These are phyloP conservation scores for Hafferia zeledoni DNA, from an alignment of 2,797 vertebrate species.

Conservation along the genomic window DNA sequence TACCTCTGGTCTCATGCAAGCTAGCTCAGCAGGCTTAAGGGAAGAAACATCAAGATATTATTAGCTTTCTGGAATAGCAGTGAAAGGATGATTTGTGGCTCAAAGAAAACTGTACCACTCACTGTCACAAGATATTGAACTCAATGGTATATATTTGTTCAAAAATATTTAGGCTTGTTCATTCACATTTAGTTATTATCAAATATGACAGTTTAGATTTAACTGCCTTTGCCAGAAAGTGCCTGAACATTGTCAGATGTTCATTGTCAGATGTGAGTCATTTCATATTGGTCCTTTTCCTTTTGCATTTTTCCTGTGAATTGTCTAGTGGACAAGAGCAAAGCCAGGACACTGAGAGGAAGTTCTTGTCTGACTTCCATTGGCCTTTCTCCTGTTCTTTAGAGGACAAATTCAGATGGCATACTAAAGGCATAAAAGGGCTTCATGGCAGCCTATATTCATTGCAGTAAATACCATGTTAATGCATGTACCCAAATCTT, in stretches of 20 bases:
- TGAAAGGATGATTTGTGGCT: not conserved
- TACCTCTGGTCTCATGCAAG: not conserved
- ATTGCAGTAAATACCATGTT: not conserved
- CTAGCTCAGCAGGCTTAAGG: not conserved
- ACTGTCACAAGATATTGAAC: not conserved
- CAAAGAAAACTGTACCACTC: not conserved
- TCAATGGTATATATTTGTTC: not conserved
- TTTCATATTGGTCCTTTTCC: not conserved
- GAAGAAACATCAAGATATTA: not conserved
- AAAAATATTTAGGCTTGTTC: not conserved
- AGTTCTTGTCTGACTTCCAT: not conserved
- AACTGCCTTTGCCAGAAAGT: not conserved
- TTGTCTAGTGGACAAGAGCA: not conserved
- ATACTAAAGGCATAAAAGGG: not conserved
- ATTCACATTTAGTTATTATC: not conserved
- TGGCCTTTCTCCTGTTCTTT: not conserved
- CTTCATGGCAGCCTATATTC: not conserved
- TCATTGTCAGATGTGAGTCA: not conserved
- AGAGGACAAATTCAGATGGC: not conserved
- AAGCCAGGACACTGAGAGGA: rapidly evolving
- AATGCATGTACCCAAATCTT: not conserved
- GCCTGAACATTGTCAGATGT: not conserved
- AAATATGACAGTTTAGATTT: not conserved
- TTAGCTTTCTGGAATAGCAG: not conserved
- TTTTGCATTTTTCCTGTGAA: not conserved